A percentile compares a stretch with the other conserved stretches of the same genome.
These are phyloP conservation scores for Pegoplata infirma DNA, from an alignment of 2,888 invertebrate genomes.

Conservation along the genomic window DNA sequence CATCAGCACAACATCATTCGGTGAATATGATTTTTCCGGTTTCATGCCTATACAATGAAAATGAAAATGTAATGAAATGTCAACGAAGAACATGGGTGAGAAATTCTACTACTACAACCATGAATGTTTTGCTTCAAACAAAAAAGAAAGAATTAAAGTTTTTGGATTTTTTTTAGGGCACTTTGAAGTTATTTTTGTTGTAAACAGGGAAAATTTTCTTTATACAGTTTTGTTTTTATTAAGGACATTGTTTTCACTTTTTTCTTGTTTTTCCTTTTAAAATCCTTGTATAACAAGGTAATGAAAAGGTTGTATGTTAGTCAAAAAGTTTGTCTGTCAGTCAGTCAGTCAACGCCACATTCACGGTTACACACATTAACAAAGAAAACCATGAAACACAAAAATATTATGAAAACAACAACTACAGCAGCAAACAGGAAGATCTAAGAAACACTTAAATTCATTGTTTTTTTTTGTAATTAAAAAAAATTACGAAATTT, in stretches of 20 bases:
- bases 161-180: neutral
- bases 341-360: neutral
- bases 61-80: conserved; percentile 19
- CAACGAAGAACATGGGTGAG: neutral
- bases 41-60: conserved; percentile 31
- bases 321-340: neutral
- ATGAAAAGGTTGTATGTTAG: conserved; percentile 18
- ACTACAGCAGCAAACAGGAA: no score
- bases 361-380: neutral
- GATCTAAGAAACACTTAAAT: no score
- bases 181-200: conserved; percentile 9
- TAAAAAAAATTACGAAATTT: no score
- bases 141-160: neutral
- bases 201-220: neutral
- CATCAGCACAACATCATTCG: no score
- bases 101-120: no score
- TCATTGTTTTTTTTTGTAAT: no score
- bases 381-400: no score
- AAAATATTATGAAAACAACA: no score
- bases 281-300: conserved; percentile 34
- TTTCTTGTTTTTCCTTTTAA: neutral
- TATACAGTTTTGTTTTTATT: neutral
- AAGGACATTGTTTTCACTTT: no score
- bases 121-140: no score
- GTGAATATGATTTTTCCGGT: conserved; percentile 44